A percentile compares a stretch with the other conserved stretches of the same genome.
Evolutionary conservation across 2,113 vertebrate species (phyloP).

Genomic region (Sorex fumeus): DNA sequence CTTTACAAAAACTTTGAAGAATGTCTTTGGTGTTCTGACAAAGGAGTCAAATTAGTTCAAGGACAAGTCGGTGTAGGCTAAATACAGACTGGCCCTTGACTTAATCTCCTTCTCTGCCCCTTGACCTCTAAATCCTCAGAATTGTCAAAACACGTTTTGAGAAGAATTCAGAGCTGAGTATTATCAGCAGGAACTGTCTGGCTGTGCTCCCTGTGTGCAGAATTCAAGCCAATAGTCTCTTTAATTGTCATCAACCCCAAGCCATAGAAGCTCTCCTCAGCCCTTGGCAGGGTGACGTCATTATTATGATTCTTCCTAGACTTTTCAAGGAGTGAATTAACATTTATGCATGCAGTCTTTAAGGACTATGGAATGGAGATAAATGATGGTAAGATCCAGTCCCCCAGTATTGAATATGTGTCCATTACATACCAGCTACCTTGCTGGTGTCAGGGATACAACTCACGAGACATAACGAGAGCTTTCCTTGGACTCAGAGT

Average conservation of each 20-base stretch:
- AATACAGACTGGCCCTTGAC: slow-evolving; percentile 60
- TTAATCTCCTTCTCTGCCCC: slow-evolving; percentile 53
- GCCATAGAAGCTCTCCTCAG: background rate
- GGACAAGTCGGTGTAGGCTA: background rate
- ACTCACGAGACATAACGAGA: background rate
- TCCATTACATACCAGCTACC: background rate
- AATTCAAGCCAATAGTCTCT: slow-evolving; percentile 16
- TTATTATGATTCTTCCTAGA: slow-evolving; percentile 8
- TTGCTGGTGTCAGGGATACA: background rate
- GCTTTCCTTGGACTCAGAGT: background rate
- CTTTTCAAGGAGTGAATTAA: slow-evolving; percentile 31
- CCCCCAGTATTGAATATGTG: background rate
- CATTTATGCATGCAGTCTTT: background rate
- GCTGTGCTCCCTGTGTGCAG: background rate
- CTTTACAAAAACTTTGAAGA: slow-evolving; percentile 37
- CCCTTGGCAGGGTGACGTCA: background rate
- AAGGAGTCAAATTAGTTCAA: slow-evolving; percentile 73
- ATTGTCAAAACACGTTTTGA: slow-evolving; percentile 48
- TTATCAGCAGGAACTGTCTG: background rate
- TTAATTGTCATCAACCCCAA: background rate
- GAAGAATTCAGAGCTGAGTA: slow-evolving; percentile 33
- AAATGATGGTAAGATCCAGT: background rate
- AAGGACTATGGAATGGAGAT: slow-evolving; percentile 29
- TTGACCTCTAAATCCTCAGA: slow-evolving; percentile 41
- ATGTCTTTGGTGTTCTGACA: slow-evolving; percentile 64